Conservation (phyloP, 2,113 vertebrate genomes). For the Dicerorhinus sumatrensis region DNA sequence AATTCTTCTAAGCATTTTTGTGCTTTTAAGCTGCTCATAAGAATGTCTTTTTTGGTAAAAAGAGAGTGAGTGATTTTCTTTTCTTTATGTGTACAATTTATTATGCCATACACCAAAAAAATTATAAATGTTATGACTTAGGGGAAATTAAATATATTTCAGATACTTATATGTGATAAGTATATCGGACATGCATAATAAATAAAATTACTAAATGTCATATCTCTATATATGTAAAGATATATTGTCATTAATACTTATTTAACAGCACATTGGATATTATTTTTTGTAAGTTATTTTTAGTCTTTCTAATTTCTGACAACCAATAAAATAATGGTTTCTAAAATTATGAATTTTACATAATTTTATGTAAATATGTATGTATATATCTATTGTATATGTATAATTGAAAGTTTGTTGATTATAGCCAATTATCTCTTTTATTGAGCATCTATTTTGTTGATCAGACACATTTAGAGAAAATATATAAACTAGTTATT, state of each 20-base stretch:
- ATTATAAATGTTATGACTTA: background rate
- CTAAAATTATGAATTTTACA: background rate
- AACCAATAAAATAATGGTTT: background rate
- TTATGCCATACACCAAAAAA: background rate
- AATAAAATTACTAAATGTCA: background rate
- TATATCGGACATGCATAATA: background rate
- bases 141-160: background rate
- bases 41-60: background rate
- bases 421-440: background rate
- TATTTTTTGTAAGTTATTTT: background rate
- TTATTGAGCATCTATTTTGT: conserved; percentile 53
- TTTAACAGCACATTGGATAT: background rate
- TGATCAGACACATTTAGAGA: conserved; percentile 22
- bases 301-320: background rate
- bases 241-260: background rate
- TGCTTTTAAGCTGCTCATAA: conserved; percentile 5
- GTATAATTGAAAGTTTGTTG: background rate
- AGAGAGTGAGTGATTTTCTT: background rate
- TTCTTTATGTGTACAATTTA: background rate
- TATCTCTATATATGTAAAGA: background rate
- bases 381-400: background rate
- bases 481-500: background rate
- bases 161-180: background rate
- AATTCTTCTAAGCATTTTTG: conserved; percentile 27
- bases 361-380: background rate